These are phyloP conservation scores for Dorcus parallelipipedus DNA, from an alignment of 2,888 invertebrate genomes.

Conservation along the genomic window DNA sequence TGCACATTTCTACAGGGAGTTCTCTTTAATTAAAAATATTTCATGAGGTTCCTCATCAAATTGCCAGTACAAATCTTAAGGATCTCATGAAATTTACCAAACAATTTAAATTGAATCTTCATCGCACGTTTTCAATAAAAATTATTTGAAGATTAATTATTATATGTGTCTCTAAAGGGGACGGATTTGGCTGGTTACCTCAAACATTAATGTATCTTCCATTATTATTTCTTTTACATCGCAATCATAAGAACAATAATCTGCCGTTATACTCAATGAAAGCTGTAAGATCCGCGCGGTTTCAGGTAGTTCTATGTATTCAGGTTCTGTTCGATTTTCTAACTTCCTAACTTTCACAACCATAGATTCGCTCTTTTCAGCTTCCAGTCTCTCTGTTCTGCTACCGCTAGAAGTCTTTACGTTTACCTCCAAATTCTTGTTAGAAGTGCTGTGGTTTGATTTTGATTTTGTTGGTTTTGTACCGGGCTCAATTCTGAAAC, in stretches of 20 bases:
- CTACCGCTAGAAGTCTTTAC: too few relatives aligned
- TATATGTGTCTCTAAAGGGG: too few relatives aligned
- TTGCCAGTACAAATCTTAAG: too few relatives aligned
- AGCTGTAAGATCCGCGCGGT: constrained; percentile 46
- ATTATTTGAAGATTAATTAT: neutral
- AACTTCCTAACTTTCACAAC: constrained; percentile 28
- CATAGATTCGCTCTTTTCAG: constrained; percentile 4
- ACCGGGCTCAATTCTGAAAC: too few relatives aligned
- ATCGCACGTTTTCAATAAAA: constrained; percentile 1
- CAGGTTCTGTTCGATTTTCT: constrained; percentile 40
- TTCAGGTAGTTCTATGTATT: constrained; percentile 32
- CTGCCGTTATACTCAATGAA: constrained; percentile 52
- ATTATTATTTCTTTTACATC: constrained; percentile 48
- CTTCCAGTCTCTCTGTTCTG: neutral
- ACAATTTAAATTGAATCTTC: neutral
- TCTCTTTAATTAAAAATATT: too few relatives aligned
- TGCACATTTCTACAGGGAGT: neutral
- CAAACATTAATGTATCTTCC: constrained; percentile 57
- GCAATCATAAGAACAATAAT: constrained; percentile 54
- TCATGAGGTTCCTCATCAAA: too few relatives aligned
- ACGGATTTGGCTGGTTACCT: constrained; percentile 35
- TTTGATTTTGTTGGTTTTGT: too few relatives aligned
- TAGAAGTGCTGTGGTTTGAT: too few relatives aligned
- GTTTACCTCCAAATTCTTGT: too few relatives aligned
- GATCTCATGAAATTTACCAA: neutral